These are phyloP conservation scores for Clitarchus hookeri DNA, from an alignment of 2,888 invertebrate species.

Conservation along the genomic window DNA sequence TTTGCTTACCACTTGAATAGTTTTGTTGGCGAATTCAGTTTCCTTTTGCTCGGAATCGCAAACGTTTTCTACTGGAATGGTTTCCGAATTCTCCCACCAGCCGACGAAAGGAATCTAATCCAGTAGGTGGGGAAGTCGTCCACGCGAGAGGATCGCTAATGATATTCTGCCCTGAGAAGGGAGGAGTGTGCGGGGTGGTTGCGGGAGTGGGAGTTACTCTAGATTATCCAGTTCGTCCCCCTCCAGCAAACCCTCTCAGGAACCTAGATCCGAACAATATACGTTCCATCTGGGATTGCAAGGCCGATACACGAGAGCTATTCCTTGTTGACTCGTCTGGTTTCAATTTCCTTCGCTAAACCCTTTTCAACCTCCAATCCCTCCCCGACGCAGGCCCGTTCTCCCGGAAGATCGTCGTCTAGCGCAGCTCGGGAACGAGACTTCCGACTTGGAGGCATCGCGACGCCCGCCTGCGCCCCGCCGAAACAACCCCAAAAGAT, in stretches of 20 bases:
- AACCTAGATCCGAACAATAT: constrained; percentile 10
- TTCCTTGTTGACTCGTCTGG: constrained; percentile 4
- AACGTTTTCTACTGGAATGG: not conserved
- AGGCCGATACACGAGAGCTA: not conserved
- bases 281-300: constrained; percentile 8
- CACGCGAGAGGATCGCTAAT: not conserved
- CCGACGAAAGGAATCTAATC: not conserved
- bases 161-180: not conserved
- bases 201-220: not conserved
- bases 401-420: not conserved
- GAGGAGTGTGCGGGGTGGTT: not conserved
- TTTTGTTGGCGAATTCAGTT: not conserved
- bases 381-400: not conserved
- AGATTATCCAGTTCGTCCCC: not conserved
- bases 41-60: not conserved
- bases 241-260: not conserved
- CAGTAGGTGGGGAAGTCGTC: not conserved
- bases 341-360: constrained; percentile 10
- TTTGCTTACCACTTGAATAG: too few relatives aligned
- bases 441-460: not conserved
- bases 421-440: not conserved
- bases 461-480: not conserved
- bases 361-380: not conserved
- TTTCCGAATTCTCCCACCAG: not conserved
- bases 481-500: not conserved